phyloP scores from a whole-genome alignment of 2,113 vertebrate genomes.

The Limanda limanda region DNA sequence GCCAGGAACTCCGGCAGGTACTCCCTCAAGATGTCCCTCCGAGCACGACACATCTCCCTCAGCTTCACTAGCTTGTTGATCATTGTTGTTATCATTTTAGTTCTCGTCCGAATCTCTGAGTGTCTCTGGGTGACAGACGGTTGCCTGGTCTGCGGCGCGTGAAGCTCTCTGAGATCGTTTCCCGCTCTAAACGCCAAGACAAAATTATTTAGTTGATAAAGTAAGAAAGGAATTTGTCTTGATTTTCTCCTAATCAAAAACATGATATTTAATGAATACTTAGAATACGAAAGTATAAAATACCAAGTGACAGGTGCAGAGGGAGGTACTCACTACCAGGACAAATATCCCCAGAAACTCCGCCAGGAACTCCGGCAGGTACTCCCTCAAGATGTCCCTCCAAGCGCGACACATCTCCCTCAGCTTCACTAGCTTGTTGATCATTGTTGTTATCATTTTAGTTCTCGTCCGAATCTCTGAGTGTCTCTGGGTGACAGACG shows the following conservation, averaged over 20 bases:
- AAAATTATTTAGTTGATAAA: too few relatives aligned
- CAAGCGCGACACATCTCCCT: slow-evolving; percentile 87
- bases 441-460: too few relatives aligned
- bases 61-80: too few relatives aligned
- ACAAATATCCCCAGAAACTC: slow-evolving; percentile 95
- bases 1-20: too few relatives aligned
- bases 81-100: too few relatives aligned
- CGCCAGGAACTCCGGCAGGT: slow-evolving; percentile 89
- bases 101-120: slow-evolving; percentile 49
- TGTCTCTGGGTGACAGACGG: slow-evolving; percentile 41
- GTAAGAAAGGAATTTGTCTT: too few relatives aligned
- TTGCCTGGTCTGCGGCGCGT: too few relatives aligned
- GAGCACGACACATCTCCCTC: slow-evolving; percentile 86
- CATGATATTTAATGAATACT: too few relatives aligned
- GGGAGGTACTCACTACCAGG: slow-evolving; percentile 92
- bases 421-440: slow-evolving; percentile 82
- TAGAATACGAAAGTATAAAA: too few relatives aligned
- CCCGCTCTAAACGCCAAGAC: slow-evolving; percentile 55
- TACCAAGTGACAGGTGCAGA: slow-evolving; percentile 67
- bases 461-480: slow-evolving; percentile 50
- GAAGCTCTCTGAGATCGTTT: slow-evolving; percentile 25
- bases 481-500: slow-evolving; percentile 38
- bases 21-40: slow-evolving; percentile 88
- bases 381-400: slow-evolving; percentile 88
- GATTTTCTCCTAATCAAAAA: too few relatives aligned